A percentile compares a stretch with the other conserved stretches of the same genome.
Conservation (phyloP, 2,113 vertebrate genomes). For the Dascyllus trimaculatus region DNA sequence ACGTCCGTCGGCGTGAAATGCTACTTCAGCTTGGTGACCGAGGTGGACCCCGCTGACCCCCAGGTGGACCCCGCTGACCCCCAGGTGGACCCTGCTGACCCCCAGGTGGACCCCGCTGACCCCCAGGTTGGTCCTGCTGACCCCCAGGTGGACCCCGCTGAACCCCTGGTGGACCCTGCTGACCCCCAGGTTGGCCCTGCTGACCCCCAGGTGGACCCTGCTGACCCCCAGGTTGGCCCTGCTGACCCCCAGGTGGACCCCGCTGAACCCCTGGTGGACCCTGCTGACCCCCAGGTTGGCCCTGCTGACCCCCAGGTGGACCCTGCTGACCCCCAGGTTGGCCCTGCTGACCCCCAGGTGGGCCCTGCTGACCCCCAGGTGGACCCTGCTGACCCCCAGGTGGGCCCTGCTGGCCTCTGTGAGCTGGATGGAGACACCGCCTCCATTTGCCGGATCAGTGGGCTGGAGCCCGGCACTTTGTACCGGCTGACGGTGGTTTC, state of each 20-base stretch:
- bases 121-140: neutral
- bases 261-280: too few species aligned
- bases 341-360: too few species aligned
- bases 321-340: too few species aligned
- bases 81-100: neutral
- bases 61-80: too few species aligned
- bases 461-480: conserved; percentile 86
- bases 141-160: neutral
- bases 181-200: neutral
- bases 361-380: neutral
- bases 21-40: conserved; percentile 82
- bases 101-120: too few species aligned
- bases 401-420: conserved; percentile 32
- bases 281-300: too few species aligned
- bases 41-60: neutral
- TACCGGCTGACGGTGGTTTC: conserved; percentile 86
- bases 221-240: too few species aligned
- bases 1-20: conserved; percentile 76
- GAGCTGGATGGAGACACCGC: conserved; percentile 26
- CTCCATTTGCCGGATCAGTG: conserved; percentile 80
- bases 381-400: too few species aligned
- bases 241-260: too few species aligned
- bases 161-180: neutral
- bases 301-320: too few species aligned
- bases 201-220: too few species aligned